phyloP scores from a whole-genome alignment of 1,140 invertebrate species.

The Melitaea cinxia region DNA sequence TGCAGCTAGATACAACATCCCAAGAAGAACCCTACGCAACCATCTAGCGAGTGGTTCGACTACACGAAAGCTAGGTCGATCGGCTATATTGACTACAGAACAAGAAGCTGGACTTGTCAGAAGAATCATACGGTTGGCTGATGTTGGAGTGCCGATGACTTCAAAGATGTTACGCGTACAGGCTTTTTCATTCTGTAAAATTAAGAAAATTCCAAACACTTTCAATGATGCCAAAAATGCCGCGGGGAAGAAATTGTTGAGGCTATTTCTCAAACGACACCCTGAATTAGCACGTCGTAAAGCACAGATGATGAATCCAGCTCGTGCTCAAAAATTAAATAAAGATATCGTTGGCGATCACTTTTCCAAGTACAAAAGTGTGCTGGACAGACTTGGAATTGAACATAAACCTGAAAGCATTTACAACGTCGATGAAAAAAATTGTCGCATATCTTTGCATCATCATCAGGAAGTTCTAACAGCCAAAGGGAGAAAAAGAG shows the following conservation, averaged over 20 bases:
- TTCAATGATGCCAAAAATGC: conserved; percentile 41
- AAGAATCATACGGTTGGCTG: conserved; percentile 39
- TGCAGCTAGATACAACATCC: conserved; percentile 40
- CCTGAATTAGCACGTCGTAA: conserved; percentile 45
- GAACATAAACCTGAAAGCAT: conserved; percentile 52
- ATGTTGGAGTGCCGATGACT: conserved; percentile 40
- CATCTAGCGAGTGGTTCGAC: conserved; percentile 33
- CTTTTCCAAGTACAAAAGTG: conserved; percentile 16
- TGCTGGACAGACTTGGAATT: conserved; percentile 44
- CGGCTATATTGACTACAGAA: conserved; percentile 18
- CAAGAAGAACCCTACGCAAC: conserved; percentile 44
- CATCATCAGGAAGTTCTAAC: conserved; percentile 36
- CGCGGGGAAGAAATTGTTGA: conserved; percentile 48
- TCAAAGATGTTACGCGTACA: conserved; percentile 38
- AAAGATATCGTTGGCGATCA: conserved; percentile 25
- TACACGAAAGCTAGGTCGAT: conserved; percentile 38
- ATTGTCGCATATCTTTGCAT: conserved; percentile 61
- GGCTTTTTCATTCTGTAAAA: conserved; percentile 42
- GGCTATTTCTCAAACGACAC: conserved; percentile 43
- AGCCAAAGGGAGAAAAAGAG: conserved; percentile 20
- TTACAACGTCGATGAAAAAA: conserved; percentile 77
- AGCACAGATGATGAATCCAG: conserved; percentile 49
- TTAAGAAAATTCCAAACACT: conserved; percentile 38
- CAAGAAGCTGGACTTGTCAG: conserved; percentile 37
- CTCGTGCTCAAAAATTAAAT: conserved; percentile 55